Percentiles rank a stretch among this genome's conserved stretches.
These are phyloP conservation scores for Griposia aprilina DNA, from an alignment of 2,888 invertebrate species.

Conservation along the genomic window DNA sequence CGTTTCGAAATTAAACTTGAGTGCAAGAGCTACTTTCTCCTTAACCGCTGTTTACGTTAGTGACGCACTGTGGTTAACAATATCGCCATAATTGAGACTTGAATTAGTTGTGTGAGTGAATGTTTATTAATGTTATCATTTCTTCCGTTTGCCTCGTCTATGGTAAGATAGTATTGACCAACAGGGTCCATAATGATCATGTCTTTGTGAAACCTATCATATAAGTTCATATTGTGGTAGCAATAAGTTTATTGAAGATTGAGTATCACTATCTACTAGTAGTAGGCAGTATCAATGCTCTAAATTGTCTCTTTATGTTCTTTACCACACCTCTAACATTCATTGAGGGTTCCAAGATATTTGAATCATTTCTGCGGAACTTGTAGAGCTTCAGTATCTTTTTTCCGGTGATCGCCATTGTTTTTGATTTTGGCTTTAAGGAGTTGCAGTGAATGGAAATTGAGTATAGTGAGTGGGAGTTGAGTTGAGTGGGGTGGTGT, in stretches of 20 bases:
- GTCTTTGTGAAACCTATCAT: no score
- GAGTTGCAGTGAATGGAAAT: background rate
- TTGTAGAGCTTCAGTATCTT: background rate
- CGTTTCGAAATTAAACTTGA: slow-evolving; percentile 29
- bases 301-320: no score
- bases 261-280: no score
- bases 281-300: no score
- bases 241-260: no score
- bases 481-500: no score
- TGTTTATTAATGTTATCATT: background rate
- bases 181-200: no score
- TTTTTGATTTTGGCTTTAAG: background rate
- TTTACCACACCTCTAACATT: no score
- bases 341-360: background rate
- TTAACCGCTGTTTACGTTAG: slow-evolving; percentile 2
- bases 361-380: background rate
- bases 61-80: slow-evolving; percentile 4
- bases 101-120: background rate
- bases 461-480: no score
- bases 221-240: no score
- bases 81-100: background rate
- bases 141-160: background rate
- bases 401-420: background rate
- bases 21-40: slow-evolving; percentile 40
- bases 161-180: background rate